Evolutionary conservation across 2,113 vertebrate species (phyloP), one percentile per base, ranked within the genome.

Genomic region (Callaeas wilsoni): DNA sequence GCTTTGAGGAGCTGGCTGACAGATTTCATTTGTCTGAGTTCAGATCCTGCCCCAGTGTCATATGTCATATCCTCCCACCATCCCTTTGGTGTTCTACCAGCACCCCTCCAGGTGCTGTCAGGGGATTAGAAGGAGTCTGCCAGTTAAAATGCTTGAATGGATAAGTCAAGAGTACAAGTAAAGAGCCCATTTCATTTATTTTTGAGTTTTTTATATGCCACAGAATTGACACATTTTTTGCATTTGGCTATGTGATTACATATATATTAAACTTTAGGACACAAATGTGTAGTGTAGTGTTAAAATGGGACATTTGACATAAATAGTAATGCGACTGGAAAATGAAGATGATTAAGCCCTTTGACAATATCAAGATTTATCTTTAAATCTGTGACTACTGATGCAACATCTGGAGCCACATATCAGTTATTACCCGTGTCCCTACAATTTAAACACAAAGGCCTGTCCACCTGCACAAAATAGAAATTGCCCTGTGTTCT

Each of bases 21-120:
- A 98, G 98, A 94, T 97, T 98, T 98, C 97, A 98, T 98, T 99
- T 98, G 97, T 98, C 80, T 89, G 93, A 90, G 94, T 96, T 97
- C 96, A 96, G 94, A 97, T 97, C 91, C 96, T 97, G 97, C 95
- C 97, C 97, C 69, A 17, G 93, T 98, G 97, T 97, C 97, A 94
- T 84, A 77, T 97, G 97, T 98, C 97, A 97, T 37, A 90, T 93
- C 94, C 81, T 91, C 91, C 94, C 93, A 92, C 92, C 79, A 78
- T 88, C 94, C 86, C 68, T 87, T 85, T 71, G 82, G 92, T 97
- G 96, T 96, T 97, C 90, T 80, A 95, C 94, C 91, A 37, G 89
- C 92, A 93, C 92, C 93, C 87, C 89, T 96, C 49, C 92, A 97
- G 97, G 95, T 97, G 95, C 87, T 97, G 89, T 97, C 98, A 95